A percentile compares a stretch with the other conserved stretches of the same genome.
Conservation (phyloP, 2,888 invertebrate genomes). For the Lepas anatifera region DNA sequence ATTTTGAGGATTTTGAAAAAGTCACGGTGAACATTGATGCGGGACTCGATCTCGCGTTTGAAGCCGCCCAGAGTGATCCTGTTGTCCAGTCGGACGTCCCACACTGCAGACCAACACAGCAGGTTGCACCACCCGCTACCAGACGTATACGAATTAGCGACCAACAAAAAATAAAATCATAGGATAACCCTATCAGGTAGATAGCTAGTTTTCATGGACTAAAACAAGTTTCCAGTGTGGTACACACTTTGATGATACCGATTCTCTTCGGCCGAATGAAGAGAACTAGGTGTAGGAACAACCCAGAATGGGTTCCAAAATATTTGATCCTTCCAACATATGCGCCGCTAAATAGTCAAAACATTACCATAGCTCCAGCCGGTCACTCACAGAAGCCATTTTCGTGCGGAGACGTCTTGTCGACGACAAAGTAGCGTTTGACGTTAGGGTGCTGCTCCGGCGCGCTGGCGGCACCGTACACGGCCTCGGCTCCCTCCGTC, state of each 20-base stretch:
- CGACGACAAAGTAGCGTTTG: background rate
- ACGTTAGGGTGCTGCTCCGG: background rate
- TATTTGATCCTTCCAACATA: background rate
- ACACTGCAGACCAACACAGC: slow-evolving; percentile 33
- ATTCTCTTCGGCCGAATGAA: too few relatives aligned
- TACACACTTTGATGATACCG: too few relatives aligned
- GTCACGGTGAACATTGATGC: slow-evolving; percentile 50
- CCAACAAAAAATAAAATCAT: too few relatives aligned
- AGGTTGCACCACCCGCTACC: too few relatives aligned
- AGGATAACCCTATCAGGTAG: too few relatives aligned
- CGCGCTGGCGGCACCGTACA: background rate
- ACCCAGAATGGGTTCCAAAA: slow-evolving; percentile 16
- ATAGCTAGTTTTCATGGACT: too few relatives aligned
- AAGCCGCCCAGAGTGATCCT: slow-evolving; percentile 50
- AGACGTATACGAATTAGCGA: too few relatives aligned
- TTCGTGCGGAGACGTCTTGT: background rate
- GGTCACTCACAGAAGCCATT: slow-evolving; percentile 14
- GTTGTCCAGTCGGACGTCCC: slow-evolving; percentile 50
- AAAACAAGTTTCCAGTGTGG: too few relatives aligned
- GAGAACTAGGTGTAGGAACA: too few relatives aligned
- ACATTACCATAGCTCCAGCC: background rate
- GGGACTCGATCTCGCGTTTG: slow-evolving; percentile 51
- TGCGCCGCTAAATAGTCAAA: background rate
- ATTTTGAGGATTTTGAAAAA: slow-evolving; percentile 50
- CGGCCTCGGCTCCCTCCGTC: background rate